Evolutionary conservation across 1,140 invertebrate genomes (phyloP), one percentile per base, ranked within the genome.

Genomic region (Brachystomella parvula): DNA sequence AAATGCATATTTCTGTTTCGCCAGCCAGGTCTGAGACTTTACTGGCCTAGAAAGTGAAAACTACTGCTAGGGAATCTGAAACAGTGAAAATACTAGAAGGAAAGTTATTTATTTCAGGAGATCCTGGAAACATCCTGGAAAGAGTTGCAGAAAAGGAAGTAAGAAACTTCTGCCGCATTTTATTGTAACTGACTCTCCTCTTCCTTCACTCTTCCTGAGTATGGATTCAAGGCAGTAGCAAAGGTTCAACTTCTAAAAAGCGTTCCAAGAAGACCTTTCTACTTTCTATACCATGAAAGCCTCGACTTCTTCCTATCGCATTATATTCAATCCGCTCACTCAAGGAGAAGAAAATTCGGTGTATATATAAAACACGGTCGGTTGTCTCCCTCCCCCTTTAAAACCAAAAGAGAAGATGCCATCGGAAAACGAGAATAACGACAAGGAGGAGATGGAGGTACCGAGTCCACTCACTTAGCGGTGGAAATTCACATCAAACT

Each of bases 291-390:
- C 12, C n/a, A n/a, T n/a, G n/a, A n/a, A n/a, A n/a, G n/a, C n/a
- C n/a, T 19, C 35, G 35, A 63, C 63, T 67, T 66, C 64, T 70
- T 69, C 65, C 72, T 73, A 71, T 76, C 76, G 77, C 76, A 78
- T 77, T 64, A 58, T 64, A 47, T 68, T 70, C 28, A 47, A 60
- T n/a, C 49, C 9, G 44, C 57, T 61, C n/a, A n/a, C n/a, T 57
- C 32, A 31, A 26, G 44, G 67, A 69, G 56, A 47, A 33, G 49
- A 57, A 26, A 49, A 33, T n/a, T 53, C 12, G 35, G 35, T 39
- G 35, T 39, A 19, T 39, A 39, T 19, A 19, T 19, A 9, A n/a
- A n/a, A n/a, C n/a, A n/a, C n/a, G n/a, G n/a, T n/a, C n/a, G n/a
- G n/a, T n/a, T n/a, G n/a, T n/a, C n/a, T n/a, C n/a, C n/a, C n/a